Conservation (phyloP, 2,797 vertebrate species). For the Leontocebus nigricollis region DNA sequence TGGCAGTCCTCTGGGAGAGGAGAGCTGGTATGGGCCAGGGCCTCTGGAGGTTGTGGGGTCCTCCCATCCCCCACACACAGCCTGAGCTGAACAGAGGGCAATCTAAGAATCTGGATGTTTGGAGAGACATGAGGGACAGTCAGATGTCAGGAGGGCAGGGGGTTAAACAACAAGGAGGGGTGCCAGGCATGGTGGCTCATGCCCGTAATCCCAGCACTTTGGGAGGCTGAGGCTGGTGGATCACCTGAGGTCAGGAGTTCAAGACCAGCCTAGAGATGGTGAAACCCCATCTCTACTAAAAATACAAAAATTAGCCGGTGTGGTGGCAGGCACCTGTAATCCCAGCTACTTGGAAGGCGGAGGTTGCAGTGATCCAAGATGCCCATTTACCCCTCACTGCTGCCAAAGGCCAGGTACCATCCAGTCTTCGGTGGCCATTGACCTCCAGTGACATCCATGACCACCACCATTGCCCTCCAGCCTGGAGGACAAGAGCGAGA, state of each 20-base stretch:
- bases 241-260: no score
- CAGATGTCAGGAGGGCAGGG: background rate
- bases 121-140: background rate
- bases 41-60: background rate
- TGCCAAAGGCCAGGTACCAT: background rate
- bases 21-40: background rate
- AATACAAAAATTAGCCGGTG: no score
- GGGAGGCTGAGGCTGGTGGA: no score
- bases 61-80: background rate
- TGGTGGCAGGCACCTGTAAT: no score
- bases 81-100: background rate
- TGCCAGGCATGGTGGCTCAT: no score
- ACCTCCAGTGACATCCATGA: background rate
- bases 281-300: no score
- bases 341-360: no score
- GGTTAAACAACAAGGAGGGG: background rate
- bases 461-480: background rate
- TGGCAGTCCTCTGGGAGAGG: background rate
- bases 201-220: no score
- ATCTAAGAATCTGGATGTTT: background rate
- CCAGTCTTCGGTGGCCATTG: background rate
- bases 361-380: background rate
- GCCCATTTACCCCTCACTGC: background rate
- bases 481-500: no score
- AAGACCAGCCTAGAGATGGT: no score